Evolutionary conservation across 2,797 vertebrate species (phyloP), one percentile per base, ranked within the genome.

Genomic region (Mormyrops boulengeri): DNA sequence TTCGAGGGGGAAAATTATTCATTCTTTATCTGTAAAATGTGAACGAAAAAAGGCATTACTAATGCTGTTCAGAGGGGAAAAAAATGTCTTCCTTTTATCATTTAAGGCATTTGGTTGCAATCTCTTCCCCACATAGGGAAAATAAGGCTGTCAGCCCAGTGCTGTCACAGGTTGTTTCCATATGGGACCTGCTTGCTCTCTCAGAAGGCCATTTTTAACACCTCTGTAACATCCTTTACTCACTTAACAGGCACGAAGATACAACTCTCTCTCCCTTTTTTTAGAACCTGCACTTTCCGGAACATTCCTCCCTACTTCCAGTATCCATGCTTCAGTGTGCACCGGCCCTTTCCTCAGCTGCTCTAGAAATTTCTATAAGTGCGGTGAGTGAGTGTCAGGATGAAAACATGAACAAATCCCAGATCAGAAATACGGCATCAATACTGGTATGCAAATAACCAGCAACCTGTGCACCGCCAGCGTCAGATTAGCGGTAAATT

Each of bases 1-100:
- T 99, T 97, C 96, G 97, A 94, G 95, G 94, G 94, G 95, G 94
- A 96, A 96, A 95, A 96, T 96, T 96, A 94, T 94, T 95, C 95
- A 94, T 94, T 95, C 95, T 96, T 96, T 96, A 95, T 95, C 95
- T 94, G 60, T 88, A 47, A 91, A 90, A 90, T 91, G 87, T 86
- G 84, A 52, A 85, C 30, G 85, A 91, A 85, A 89, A 91, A 89
- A 88, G 90, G 88, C 91, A 93, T 92, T 92, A 92, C 93, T 95
- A 94, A 95, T 95, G 95, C 94, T 95, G 94, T 96, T 94, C 95
- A 60, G 95, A 95, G 66, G 30, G 66, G 1, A 7, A 41, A 73
- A 69, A 95, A 95, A 94, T 95, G 92, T 88, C 87, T 47, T 88
- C 66, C n/a, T n/a, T 66, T 84, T 88, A 89, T 88, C 80, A 90